Conservation (phyloP, 2,888 invertebrate species). For the Cataglyphis cursor region DNA sequence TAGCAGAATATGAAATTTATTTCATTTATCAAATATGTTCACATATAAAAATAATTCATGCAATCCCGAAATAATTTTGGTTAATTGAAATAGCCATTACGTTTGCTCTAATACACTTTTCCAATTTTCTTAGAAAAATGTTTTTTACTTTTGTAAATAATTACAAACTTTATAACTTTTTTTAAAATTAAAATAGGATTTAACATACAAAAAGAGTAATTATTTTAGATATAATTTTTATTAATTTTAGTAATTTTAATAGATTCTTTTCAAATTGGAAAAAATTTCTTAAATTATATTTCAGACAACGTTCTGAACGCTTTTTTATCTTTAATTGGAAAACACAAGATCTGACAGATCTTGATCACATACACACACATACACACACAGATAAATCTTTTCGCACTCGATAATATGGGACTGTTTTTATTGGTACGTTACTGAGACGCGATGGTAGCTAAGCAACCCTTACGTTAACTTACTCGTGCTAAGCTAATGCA, state of each 20-base stretch:
- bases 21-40: neutral
- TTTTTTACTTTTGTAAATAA: constrained; percentile 1
- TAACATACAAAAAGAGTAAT: neutral
- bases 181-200: neutral
- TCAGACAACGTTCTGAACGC: neutral
- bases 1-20: neutral
- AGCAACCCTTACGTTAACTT: constrained; percentile 82
- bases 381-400: neutral
- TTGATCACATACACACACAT: too few species aligned
- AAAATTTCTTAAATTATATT: neutral
- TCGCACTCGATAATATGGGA: neutral
- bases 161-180: neutral
- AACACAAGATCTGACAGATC: neutral
- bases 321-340: constrained; percentile 6
- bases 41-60: neutral
- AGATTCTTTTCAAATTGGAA: neutral
- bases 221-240: neutral
- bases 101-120: neutral
- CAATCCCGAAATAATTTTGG: neutral
- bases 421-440: constrained; percentile 72
- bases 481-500: constrained; percentile 70
- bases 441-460: constrained; percentile 79
- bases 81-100: neutral
- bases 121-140: neutral
- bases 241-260: neutral